Evolutionary conservation across 1,140 invertebrate species (phyloP).

Genomic region (Conus ventricosus): DNA sequence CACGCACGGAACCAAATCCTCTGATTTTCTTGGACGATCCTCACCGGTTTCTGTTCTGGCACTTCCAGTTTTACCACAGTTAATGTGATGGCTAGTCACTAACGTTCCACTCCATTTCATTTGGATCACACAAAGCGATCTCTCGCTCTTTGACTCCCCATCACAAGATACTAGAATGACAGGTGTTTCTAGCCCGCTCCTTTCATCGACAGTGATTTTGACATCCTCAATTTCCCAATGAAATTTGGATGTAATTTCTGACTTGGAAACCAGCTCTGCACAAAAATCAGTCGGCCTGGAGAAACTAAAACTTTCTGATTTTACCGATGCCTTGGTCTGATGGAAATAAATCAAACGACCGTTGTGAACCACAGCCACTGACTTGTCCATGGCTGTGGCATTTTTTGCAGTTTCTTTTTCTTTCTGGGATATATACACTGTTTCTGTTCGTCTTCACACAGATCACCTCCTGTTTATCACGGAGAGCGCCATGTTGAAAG

Average conservation of each 20-base stretch:
- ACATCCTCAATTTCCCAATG: not conserved
- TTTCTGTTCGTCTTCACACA: not conserved
- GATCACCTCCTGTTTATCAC: not conserved
- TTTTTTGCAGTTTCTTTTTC: not conserved
- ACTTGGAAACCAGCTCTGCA: not conserved
- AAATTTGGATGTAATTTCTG: not conserved
- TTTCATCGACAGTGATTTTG: not conserved
- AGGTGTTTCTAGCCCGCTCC: not conserved
- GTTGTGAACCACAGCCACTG: not conserved
- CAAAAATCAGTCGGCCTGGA: not conserved
- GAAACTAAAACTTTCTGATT: not conserved
- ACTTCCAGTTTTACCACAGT: not conserved
- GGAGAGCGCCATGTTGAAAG: slow-evolving; percentile 20
- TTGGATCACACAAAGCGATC: not conserved
- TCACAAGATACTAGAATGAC: not conserved
- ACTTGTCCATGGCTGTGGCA: not conserved
- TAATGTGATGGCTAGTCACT: not conserved
- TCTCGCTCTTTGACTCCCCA: not conserved
- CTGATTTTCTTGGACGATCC: not conserved
- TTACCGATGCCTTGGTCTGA: not conserved
- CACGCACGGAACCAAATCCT: not conserved
- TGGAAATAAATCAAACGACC: not conserved
- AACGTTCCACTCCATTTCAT: not conserved
- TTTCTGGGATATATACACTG: not conserved
- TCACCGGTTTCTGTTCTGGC: not conserved